These are phyloP conservation scores for Naso thynnoides DNA, from an alignment of 2,797 vertebrate genomes.

Conservation along the genomic window DNA sequence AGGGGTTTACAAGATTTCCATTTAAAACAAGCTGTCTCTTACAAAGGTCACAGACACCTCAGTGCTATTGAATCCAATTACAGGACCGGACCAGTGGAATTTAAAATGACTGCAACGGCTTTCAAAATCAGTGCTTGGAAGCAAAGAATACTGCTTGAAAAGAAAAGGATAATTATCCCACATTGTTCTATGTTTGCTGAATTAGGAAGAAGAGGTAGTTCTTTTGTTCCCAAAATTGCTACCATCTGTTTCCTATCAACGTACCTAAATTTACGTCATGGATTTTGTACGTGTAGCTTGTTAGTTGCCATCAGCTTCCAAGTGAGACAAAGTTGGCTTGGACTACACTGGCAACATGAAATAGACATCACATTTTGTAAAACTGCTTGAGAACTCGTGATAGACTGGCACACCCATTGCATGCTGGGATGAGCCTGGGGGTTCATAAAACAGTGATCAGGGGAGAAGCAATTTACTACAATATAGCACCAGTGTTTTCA, in stretches of 20 bases:
- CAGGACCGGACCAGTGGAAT: slow-evolving; percentile 46
- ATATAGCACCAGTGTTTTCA: too few relatives aligned
- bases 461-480: too few relatives aligned
- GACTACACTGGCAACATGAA: too few relatives aligned
- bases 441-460: not conserved
- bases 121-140: slow-evolving; percentile 2
- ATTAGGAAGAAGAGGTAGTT: not conserved
- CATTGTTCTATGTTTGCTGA: slow-evolving; percentile 4
- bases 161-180: slow-evolving; percentile 6
- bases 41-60: slow-evolving; percentile 73
- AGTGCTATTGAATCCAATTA: slow-evolving; percentile 70
- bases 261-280: slow-evolving; percentile 11
- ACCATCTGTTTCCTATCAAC: not conserved
- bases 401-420: too few relatives aligned
- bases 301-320: not conserved
- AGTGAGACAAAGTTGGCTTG: not conserved
- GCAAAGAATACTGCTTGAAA: slow-evolving; percentile 11
- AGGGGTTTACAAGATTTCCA: slow-evolving; percentile 63
- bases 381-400: too few relatives aligned
- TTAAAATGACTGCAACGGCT: slow-evolving; percentile 48
- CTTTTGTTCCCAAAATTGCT: not conserved
- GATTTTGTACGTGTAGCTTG: not conserved
- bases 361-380: too few relatives aligned
- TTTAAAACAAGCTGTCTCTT: slow-evolving; percentile 71
- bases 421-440: not conserved